These are phyloP conservation scores for Anthopleura xanthogrammica DNA, from an alignment of 92 coral and sea anemone species.

Conservation along the genomic window DNA sequence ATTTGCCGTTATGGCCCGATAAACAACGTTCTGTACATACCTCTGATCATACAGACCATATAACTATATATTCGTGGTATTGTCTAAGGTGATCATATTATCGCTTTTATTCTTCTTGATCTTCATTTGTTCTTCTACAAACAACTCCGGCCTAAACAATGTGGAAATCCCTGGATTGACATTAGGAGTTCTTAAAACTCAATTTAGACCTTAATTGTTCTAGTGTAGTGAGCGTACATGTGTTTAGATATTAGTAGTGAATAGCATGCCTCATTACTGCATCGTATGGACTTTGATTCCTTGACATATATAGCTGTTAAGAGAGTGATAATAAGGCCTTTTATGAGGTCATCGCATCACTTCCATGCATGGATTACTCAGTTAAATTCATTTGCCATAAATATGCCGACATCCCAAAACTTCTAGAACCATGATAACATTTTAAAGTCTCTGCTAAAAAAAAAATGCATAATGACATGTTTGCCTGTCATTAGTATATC, in stretches of 20 bases:
- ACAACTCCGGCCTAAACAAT: neutral
- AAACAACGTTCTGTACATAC: neutral
- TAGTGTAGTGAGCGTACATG: constrained; percentile 17
- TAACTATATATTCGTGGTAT: neutral
- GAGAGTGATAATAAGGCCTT: constrained; percentile 14
- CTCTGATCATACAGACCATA: neutral
- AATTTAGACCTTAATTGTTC: constrained; percentile 22
- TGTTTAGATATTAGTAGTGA: constrained; percentile 13
- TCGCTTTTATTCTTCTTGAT: neutral
- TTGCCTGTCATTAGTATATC: neutral
- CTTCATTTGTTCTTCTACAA: neutral
- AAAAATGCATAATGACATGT: neutral
- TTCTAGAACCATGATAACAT: neutral
- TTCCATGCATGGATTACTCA: neutral
- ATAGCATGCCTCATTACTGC: constrained; percentile 3
- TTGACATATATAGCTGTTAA: neutral
- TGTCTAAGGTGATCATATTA: neutral
- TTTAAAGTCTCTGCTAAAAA: neutral
- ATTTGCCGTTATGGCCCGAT: constrained; percentile 1
- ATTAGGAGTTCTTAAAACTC: constrained; percentile 3
- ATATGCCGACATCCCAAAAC: neutral
- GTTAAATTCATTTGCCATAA: neutral
- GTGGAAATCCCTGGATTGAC: neutral
- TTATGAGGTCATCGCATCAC: neutral
- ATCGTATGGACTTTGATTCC: constrained; percentile 14